These are phyloP conservation scores for Andrena cerasifolii DNA, from an alignment of 1,140 invertebrate species.

Conservation along the genomic window DNA sequence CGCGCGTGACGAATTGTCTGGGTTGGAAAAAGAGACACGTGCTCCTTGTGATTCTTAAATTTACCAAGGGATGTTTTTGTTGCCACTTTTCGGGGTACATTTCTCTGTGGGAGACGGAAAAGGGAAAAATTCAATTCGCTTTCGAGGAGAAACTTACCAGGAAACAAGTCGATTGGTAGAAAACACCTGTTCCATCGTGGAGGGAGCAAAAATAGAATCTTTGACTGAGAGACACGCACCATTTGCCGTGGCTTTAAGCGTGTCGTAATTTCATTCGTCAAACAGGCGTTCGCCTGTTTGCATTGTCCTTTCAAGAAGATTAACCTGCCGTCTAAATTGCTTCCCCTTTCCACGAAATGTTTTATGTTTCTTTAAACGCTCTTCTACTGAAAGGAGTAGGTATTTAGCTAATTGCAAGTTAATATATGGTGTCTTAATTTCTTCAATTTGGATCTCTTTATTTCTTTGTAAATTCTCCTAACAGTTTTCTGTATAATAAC, in stretches of 20 bases:
- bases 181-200: constrained; percentile 58
- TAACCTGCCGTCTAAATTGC: constrained; percentile 10
- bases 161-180: constrained; percentile 39
- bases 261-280: constrained; percentile 71
- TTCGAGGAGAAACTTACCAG: constrained; percentile 31
- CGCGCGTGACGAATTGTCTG: constrained; percentile 66
- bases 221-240: constrained; percentile 65
- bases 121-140: neutral
- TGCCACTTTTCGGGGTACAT: neutral
- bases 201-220: constrained; percentile 57
- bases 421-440: neutral
- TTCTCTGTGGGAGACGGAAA: neutral
- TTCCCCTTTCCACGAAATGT: neutral
- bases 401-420: too few relatives aligned
- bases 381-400: neutral
- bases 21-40: constrained; percentile 28
- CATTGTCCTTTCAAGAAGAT: constrained; percentile 45
- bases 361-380: neutral
- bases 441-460: neutral
- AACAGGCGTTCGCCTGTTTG: constrained; percentile 55
- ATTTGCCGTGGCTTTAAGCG: constrained; percentile 60
- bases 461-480: too few relatives aligned
- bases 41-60: constrained; percentile 2
- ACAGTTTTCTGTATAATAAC: too few relatives aligned
- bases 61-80: neutral